These are phyloP conservation scores for Anastatus disparis DNA, from an alignment of 1,140 invertebrate genomes.

Conservation along the genomic window DNA sequence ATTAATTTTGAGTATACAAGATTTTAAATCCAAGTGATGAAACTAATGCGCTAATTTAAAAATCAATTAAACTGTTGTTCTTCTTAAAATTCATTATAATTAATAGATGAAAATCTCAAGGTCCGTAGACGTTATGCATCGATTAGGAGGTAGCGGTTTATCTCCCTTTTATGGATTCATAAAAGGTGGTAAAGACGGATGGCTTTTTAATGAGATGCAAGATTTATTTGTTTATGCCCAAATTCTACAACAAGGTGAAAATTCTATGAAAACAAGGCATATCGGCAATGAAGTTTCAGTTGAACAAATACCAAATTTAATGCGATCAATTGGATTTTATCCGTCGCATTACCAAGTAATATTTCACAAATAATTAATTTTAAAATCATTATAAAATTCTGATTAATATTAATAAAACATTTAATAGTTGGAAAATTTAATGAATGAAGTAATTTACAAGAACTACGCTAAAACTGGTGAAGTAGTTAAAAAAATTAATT, in stretches of 20 bases:
- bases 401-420: neutral
- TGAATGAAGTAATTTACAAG: slow-evolving; percentile 74
- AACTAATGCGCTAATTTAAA: too few species aligned
- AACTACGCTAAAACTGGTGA: slow-evolving; percentile 68
- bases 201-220: slow-evolving; percentile 76
- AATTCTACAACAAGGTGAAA: slow-evolving; percentile 76
- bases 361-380: neutral
- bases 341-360: slow-evolving; percentile 77
- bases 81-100: too few species aligned
- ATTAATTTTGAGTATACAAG: too few species aligned
- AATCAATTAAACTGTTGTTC: too few species aligned
- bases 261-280: slow-evolving; percentile 70
- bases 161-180: slow-evolving; percentile 71
- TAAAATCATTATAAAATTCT: neutral
- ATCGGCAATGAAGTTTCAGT: slow-evolving; percentile 71
- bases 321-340: slow-evolving; percentile 80
- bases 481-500: slow-evolving; percentile 71
- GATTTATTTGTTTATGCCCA: slow-evolving; percentile 81
- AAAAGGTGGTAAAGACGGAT: slow-evolving; percentile 70
- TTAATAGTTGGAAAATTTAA: slow-evolving; percentile 73
- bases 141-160: slow-evolving; percentile 67
- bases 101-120: too few species aligned
- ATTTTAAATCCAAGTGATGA: too few species aligned
- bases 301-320: slow-evolving; percentile 75
- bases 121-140: slow-evolving; percentile 66